Percentiles rank a stretch among this genome's conserved stretches.
Conservation (phyloP, 1,140 invertebrate genomes). For the Sycophaga agraensis region DNA sequence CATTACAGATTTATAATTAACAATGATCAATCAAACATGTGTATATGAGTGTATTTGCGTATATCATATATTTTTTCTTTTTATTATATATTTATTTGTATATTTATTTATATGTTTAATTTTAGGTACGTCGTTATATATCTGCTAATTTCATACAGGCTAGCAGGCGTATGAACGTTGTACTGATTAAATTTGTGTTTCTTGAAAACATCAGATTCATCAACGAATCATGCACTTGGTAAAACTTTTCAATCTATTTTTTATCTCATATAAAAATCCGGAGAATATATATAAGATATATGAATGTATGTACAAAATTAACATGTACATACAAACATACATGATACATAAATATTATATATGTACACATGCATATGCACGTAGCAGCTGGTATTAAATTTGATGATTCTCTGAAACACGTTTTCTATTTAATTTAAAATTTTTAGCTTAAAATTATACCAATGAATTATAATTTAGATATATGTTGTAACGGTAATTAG, state of each 20-base stretch:
- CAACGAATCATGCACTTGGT: constrained; percentile 16
- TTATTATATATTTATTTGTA: constrained; percentile 20
- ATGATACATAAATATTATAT: constrained; percentile 15
- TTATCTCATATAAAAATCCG: background rate
- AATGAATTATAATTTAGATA: too few relatives aligned
- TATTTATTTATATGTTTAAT: constrained; percentile 35
- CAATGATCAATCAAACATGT: constrained; percentile 3
- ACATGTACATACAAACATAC: constrained; percentile 1
- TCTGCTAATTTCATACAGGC: constrained; percentile 33
- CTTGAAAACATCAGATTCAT: constrained; percentile 1
- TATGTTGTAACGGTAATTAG: too few relatives aligned
- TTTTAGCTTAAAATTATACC: too few relatives aligned
- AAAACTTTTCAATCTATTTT: constrained; percentile 3
- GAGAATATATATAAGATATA: constrained; percentile 22
- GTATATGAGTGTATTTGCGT: constrained; percentile 7
- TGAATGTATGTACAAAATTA: constrained; percentile 17
- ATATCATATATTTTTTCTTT: constrained; percentile 26
- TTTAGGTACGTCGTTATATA: constrained; percentile 26
- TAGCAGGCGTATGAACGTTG: constrained; percentile 38
- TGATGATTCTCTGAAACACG: constrained; percentile 9
- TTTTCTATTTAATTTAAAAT: too few relatives aligned
- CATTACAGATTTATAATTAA: constrained; percentile 6
- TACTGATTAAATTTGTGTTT: constrained; percentile 35
- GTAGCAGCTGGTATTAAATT: constrained; percentile 4
- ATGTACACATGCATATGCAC: constrained; percentile 3